A percentile compares a stretch with the other conserved stretches of the same genome.
phyloP scores from a whole-genome alignment of 1,140 invertebrate species.

The Drosophila pruinosa region DNA sequence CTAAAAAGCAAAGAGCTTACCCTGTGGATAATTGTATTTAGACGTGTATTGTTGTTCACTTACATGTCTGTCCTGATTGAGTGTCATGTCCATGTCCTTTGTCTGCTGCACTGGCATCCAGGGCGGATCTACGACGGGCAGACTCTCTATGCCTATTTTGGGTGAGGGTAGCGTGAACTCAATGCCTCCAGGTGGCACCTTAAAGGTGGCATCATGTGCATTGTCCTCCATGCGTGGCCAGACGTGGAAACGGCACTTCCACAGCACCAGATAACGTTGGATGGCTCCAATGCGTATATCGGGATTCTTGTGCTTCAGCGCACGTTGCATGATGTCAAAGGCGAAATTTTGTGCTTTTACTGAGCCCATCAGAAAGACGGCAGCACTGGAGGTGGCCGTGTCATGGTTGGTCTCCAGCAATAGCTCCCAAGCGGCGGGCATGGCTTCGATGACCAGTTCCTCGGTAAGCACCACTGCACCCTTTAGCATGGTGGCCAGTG shows the following conservation, averaged over 20 bases:
- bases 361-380: slow-evolving; percentile 95
- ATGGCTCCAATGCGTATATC: slow-evolving; percentile 87
- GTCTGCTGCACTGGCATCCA: slow-evolving; percentile 99
- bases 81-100: slow-evolving; percentile 99
- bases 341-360: slow-evolving; percentile 95
- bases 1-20: slow-evolving; percentile 83
- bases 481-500: slow-evolving; percentile 94
- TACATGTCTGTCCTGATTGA: slow-evolving; percentile 99
- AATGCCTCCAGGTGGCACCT: slow-evolving; percentile 98
- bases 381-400: slow-evolving; percentile 91
- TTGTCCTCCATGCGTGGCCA: slow-evolving; percentile 99
- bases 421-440: slow-evolving; percentile 97
- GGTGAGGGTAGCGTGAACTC: slow-evolving; percentile 99
- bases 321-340: slow-evolving; percentile 93
- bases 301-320: slow-evolving; percentile 92
- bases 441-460: slow-evolving; percentile 93
- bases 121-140: slow-evolving; percentile 98
- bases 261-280: slow-evolving; percentile 94
- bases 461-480: slow-evolving; percentile 94
- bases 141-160: slow-evolving; percentile 97
- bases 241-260: slow-evolving; percentile 98
- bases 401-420: slow-evolving; percentile 92
- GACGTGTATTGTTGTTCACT: slow-evolving; percentile 83
- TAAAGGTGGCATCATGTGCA: slow-evolving; percentile 94
- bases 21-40: background rate